phyloP scores from a whole-genome alignment of 2,797 vertebrate genomes.

The Serranus cabrilla region DNA sequence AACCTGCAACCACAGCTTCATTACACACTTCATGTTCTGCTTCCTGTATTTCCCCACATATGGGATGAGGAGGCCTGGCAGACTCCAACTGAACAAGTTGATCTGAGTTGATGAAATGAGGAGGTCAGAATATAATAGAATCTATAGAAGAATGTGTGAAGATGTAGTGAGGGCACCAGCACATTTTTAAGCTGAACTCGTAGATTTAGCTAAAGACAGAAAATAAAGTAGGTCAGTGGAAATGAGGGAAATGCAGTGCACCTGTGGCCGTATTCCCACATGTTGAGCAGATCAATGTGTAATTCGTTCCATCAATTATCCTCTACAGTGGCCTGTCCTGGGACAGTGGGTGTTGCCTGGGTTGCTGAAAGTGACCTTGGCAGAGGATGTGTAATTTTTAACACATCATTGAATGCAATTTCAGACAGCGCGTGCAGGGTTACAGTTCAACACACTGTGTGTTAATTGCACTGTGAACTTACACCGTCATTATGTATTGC shows the following conservation, averaged over 20 bases:
- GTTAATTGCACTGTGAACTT: constrained; percentile 20
- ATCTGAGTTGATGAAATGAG: constrained; percentile 2
- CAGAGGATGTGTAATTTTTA: constrained; percentile 24
- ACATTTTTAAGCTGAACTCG: background rate
- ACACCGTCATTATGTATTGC: background rate
- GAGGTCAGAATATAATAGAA: background rate
- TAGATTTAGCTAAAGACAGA: constrained; percentile 3
- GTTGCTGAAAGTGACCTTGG: constrained; percentile 27
- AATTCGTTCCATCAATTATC: constrained; percentile 57
- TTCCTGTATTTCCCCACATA: constrained; percentile 1
- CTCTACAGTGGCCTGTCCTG: constrained; percentile 1
- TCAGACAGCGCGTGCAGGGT: constrained; percentile 14
- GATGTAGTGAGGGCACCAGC: background rate
- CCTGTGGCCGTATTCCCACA: constrained; percentile 57
- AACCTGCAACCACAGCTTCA: background rate
- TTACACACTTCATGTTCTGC: background rate
- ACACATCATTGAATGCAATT: constrained; percentile 33
- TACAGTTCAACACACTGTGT: constrained; percentile 10
- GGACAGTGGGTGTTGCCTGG: constrained; percentile 19
- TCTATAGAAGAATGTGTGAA: background rate
- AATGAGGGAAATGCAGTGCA: constrained; percentile 48
- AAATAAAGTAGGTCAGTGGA: constrained; percentile 62
- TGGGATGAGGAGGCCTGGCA: background rate
- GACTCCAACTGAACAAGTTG: background rate
- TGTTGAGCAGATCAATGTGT: constrained; percentile 52